Evolutionary conservation across 2,888 invertebrate species (phyloP), one percentile per base, ranked within the genome.

Genomic region (Steinernema carpocapsae): DNA sequence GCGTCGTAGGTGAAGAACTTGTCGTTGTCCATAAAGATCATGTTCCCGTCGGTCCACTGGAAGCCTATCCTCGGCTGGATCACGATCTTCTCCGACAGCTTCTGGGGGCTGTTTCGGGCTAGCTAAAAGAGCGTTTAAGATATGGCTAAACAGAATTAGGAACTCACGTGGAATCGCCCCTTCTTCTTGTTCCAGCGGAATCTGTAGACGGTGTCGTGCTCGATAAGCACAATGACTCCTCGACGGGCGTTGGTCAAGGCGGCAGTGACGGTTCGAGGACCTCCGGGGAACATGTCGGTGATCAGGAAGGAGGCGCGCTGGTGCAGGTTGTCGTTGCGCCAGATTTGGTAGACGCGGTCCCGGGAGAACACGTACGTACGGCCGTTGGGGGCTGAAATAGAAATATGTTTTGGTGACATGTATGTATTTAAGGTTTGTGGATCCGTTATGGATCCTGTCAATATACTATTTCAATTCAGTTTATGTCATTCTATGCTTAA

Each of bases 41-140:
- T 81, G 72, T 84, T 82, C 72, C 85, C 85, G 75, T 85, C 85
- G 42, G 77, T 77, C 85, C 85, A 85, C 75, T 85, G 85, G 72
- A 85, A 85, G 4, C 81, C 85, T 14, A 80, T 71, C n/a, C 56
- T 32, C n/a, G 85, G 85, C 24, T 76, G 76, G 75, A 85, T 82
- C 6, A 82, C 81, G 72, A 84, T 76, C 37, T 83, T 84, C 1
- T 80, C 70, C 12, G 80, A 77, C 43, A 84, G 76, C 24, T 80
- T 76, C 73, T 82, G 82, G 10, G 84, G 84, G 79, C 79, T 83
- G 52, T 84, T 85, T 70, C 81, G 80, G 7, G 84, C 83, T 70
- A 79, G 59, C 83, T 82, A 48, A 2, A 76, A 17, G 12, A 12
- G 24, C 24, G 32, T 43, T n/a, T 22, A 19, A 48, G 22, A 56